These are phyloP conservation scores for Hemiscyllium ocellatum DNA, from an alignment of 2,113 vertebrate genomes.

Conservation along the genomic window DNA sequence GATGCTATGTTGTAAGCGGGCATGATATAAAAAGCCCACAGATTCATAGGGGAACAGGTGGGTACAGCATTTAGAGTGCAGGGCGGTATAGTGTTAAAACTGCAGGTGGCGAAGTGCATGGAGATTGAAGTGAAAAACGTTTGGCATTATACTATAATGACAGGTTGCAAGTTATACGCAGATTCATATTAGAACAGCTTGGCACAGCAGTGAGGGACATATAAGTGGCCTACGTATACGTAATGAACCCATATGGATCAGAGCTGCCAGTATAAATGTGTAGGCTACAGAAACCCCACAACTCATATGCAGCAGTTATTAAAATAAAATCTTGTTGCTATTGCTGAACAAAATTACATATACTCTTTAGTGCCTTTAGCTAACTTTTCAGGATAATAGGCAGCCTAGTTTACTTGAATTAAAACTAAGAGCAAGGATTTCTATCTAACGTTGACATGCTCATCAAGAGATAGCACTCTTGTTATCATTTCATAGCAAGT, in stretches of 20 bases:
- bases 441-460: neutral
- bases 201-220: conserved; percentile 23
- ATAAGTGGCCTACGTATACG: neutral
- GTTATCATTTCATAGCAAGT: neutral
- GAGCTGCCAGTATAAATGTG: no score
- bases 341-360: neutral
- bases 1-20: neutral
- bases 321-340: neutral
- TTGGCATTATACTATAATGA: conserved; percentile 27
- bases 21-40: neutral
- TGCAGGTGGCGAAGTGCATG: neutral
- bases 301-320: neutral
- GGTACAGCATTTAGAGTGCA: conserved; percentile 12
- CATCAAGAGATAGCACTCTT: neutral
- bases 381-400: neutral
- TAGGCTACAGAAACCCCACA: conserved; percentile 10
- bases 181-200: conserved; percentile 26
- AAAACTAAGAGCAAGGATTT: neutral
- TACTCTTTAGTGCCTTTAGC: neutral
- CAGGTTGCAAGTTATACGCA: conserved; percentile 21
- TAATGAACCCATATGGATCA: neutral
- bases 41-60: neutral
- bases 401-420: neutral
- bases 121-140: neutral
- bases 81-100: conserved; percentile 6